Conservation (phyloP, 2,888 invertebrate genomes). For the Dendrolimus pini region DNA sequence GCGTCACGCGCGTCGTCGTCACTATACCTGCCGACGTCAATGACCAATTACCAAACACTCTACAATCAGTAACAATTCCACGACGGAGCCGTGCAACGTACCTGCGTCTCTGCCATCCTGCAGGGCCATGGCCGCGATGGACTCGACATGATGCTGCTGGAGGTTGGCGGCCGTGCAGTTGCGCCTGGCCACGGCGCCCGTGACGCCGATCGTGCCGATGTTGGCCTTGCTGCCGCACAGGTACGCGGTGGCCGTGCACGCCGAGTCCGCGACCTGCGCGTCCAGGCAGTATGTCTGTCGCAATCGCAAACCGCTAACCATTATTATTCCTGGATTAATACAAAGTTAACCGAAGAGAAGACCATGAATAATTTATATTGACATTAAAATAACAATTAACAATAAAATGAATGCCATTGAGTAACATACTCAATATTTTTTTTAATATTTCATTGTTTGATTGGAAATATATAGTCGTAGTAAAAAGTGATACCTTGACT, state of each 20-base stretch:
- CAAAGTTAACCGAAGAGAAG: no score
- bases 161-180: constrained; percentile 76
- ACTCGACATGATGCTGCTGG: constrained; percentile 69
- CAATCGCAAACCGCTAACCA: no score
- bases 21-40: constrained; percentile 71
- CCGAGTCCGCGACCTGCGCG: constrained; percentile 82
- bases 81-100: constrained; percentile 8
- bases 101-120: constrained; percentile 52
- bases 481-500: constrained; percentile 67
- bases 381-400: no score
- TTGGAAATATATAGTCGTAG: no score
- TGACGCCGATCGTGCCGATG: constrained; percentile 80
- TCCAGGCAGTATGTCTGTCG: constrained; percentile 76
- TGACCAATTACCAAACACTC: not conserved
- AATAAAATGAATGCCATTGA: no score
- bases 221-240: constrained; percentile 81
- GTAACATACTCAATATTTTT: no score
- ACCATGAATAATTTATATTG: no score
- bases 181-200: constrained; percentile 73
- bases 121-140: constrained; percentile 82
- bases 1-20: constrained; percentile 86
- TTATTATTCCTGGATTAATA: no score
- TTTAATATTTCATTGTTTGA: no score
- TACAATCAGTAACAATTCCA: not conserved
- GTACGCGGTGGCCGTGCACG: constrained; percentile 82